Evolutionary conservation across 2,113 vertebrate genomes (phyloP).

Genomic region (Sinocyclocheilus grahami): DNA sequence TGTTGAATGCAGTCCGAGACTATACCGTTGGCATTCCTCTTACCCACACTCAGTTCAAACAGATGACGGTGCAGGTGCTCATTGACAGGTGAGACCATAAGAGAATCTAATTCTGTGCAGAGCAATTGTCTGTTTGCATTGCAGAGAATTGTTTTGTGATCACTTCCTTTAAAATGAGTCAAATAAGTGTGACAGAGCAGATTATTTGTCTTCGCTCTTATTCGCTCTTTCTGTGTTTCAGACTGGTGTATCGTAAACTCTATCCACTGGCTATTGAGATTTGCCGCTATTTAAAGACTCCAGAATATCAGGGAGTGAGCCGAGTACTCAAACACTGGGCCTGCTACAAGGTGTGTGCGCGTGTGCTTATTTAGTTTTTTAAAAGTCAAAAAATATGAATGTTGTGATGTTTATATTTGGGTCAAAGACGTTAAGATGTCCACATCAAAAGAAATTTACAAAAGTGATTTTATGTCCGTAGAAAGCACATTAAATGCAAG

Average conservation of each 20-base stretch:
- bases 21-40: conserved; percentile 86
- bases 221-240: conserved; percentile 59
- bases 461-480: no score
- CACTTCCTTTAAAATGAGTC: not conserved
- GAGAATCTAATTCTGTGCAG: not conserved
- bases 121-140: not conserved
- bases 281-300: conserved; percentile 90
- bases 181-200: not conserved
- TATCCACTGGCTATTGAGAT: conserved; percentile 91
- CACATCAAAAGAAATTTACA: no score
- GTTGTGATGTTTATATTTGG: no score
- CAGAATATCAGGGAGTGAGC: conserved; percentile 92
- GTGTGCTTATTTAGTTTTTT: not conserved
- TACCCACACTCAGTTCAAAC: conserved; percentile 88
- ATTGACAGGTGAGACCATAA: conserved; percentile 80
- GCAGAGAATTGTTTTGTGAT: not conserved
- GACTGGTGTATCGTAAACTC: conserved; percentile 89
- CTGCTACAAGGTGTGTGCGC: conserved; percentile 85
- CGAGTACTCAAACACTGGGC: conserved; percentile 95
- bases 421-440: no score
- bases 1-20: conserved; percentile 84
- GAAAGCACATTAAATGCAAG: no score
- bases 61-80: conserved; percentile 89
- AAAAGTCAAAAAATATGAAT: no score
- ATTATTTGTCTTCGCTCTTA: not conserved